Percentiles rank a stretch among this genome's conserved stretches.
phyloP scores from a whole-genome alignment of 1,140 invertebrate genomes.

The Drosophila lacertosa region DNA sequence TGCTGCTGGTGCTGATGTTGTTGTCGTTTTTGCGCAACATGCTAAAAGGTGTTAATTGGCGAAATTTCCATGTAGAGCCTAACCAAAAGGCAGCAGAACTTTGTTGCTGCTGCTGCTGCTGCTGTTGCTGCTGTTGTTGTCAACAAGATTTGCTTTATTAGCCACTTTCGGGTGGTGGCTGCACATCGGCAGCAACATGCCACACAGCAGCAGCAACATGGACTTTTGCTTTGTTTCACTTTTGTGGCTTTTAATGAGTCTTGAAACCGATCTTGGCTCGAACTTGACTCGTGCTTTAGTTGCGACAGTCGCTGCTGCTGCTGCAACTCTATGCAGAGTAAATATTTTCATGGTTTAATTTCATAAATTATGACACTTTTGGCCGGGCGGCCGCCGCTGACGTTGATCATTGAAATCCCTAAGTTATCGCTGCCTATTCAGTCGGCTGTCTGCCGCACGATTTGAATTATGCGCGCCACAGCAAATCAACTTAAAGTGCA shows the following conservation, averaged over 20 bases:
- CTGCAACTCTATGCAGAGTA: slow-evolving; percentile 52
- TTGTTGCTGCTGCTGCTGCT: slow-evolving; percentile 32
- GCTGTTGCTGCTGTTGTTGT: slow-evolving; percentile 61
- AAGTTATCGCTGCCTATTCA: slow-evolving; percentile 79
- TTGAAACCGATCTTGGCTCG: not conserved
- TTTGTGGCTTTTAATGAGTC: slow-evolving; percentile 66
- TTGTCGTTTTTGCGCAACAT: slow-evolving; percentile 78
- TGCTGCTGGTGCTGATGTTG: slow-evolving; percentile 48
- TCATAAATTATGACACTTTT: slow-evolving; percentile 76
- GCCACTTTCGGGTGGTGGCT: slow-evolving; percentile 83
- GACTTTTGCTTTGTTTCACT: slow-evolving; percentile 43
- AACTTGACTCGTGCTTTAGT: slow-evolving; percentile 23
- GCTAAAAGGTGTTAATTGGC: slow-evolving; percentile 84
- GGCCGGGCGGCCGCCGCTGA: slow-evolving; percentile 44
- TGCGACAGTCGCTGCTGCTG: not conserved
- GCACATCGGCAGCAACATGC: slow-evolving; percentile 64
- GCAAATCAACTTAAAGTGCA: slow-evolving; percentile 82
- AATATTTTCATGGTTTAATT: slow-evolving; percentile 83
- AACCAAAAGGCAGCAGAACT: slow-evolving; percentile 61
- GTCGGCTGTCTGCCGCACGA: slow-evolving; percentile 39
- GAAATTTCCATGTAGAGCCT: slow-evolving; percentile 83
- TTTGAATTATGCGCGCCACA: slow-evolving; percentile 82
- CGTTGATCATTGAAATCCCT: slow-evolving; percentile 81
- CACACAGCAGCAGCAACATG: slow-evolving; percentile 50
- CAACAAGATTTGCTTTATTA: slow-evolving; percentile 84